phyloP scores from a whole-genome alignment of 2,113 vertebrate genomes.

The Stigmatopora nigra region DNA sequence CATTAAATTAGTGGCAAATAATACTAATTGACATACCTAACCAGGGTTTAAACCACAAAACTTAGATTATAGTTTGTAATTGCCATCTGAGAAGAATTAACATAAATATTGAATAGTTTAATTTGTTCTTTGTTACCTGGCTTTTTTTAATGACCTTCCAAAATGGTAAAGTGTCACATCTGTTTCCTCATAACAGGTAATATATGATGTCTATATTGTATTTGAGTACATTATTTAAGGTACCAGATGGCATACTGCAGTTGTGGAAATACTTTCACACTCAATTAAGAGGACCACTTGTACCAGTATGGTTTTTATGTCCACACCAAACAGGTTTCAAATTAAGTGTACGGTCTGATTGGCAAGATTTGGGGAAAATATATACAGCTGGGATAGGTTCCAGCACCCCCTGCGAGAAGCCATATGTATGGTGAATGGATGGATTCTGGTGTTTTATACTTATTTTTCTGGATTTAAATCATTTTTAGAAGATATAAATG shows the following conservation, averaged over 20 bases:
- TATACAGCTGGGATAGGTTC: not conserved
- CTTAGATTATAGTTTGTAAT: not conserved
- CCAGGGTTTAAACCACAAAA: not conserved
- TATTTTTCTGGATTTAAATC: not conserved
- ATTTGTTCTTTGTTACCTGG: not conserved
- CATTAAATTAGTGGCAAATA: conserved; percentile 35
- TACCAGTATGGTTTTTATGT: conserved; percentile 28
- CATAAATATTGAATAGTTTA: not conserved
- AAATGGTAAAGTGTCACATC: not conserved
- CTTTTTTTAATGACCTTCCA: not conserved
- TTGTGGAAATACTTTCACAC: conserved; percentile 43
- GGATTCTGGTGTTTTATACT: not conserved
- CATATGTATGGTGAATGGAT: not conserved
- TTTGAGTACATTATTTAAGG: conserved; percentile 16
- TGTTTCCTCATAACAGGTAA: conserved; percentile 1
- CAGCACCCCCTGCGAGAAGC: too few relatives aligned
- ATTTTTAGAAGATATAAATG: too few relatives aligned
- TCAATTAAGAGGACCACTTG: conserved; percentile 26
- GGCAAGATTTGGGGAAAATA: not conserved
- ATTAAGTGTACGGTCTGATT: conserved; percentile 18
- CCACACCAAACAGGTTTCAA: conserved; percentile 29
- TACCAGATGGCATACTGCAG: conserved; percentile 42
- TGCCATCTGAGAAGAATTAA: conserved; percentile 1
- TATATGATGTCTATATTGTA: conserved; percentile 14
- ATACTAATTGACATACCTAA: conserved; percentile 20